A percentile compares a stretch with the other conserved stretches of the same genome.
Evolutionary conservation across 2,797 vertebrate species (phyloP).

Genomic region (Tarsius wallacei): DNA sequence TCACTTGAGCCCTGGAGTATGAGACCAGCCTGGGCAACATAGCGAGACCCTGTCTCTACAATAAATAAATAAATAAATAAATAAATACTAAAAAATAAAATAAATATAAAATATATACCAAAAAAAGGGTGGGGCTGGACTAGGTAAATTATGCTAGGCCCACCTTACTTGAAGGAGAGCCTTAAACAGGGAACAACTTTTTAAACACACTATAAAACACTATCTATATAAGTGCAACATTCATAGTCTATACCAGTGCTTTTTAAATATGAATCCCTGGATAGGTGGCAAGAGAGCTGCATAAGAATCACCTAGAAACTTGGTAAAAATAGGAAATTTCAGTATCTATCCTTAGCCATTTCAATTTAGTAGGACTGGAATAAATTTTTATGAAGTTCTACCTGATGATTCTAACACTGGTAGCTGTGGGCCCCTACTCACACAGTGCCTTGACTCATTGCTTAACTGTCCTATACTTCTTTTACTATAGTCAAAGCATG

Average conservation of each 20-base stretch:
- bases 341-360: not conserved
- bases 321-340: not conserved
- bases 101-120: no score
- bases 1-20: no score
- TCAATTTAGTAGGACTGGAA: conserved; percentile 25
- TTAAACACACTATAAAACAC: not conserved
- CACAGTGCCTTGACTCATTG: not conserved
- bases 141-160: not conserved
- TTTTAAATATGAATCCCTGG: not conserved
- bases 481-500: not conserved
- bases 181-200: not conserved
- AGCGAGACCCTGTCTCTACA: no score
- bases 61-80: no score
- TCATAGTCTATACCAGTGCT: not conserved
- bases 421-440: not conserved
- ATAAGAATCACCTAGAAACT: not conserved
- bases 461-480: not conserved
- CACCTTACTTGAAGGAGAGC: not conserved
- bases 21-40: no score
- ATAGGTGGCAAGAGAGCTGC: not conserved
- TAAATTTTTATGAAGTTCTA: not conserved
- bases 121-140: not conserved
- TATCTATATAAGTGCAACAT: not conserved
- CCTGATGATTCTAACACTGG: not conserved
- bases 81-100: no score